phyloP scores from a whole-genome alignment of 2,888 invertebrate species.

The Heterodera filipjevi region DNA sequence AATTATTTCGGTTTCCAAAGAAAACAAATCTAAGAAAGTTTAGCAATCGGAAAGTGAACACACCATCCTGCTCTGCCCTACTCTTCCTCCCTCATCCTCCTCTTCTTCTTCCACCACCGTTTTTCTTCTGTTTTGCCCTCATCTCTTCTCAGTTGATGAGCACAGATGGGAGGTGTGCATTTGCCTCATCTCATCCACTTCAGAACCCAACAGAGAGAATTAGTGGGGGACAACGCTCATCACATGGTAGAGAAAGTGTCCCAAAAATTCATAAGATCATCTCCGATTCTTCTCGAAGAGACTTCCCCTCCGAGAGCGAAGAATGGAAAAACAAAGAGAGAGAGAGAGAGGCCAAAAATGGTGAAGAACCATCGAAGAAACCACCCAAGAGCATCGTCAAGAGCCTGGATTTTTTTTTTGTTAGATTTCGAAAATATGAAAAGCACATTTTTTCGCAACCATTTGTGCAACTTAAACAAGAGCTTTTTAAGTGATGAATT shows the following conservation, averaged over 20 bases:
- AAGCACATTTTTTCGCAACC: too few species aligned
- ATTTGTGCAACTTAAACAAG: not conserved
- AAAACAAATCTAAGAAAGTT: not conserved
- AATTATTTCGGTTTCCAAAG: too few species aligned
- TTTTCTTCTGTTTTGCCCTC: not conserved
- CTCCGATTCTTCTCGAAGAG: constrained; percentile 3
- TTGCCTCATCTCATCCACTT: constrained; percentile 10
- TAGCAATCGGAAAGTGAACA: constrained; percentile 13
- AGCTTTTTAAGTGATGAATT: not conserved
- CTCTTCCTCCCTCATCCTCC: constrained; percentile 2
- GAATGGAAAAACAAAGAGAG: constrained; percentile 2
- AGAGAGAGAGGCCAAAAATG: not conserved
- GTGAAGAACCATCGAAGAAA: constrained; percentile 12
- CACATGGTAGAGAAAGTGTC: not conserved
- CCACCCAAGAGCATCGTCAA: not conserved
- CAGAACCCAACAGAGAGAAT: constrained; percentile 17
- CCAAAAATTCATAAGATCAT: not conserved
- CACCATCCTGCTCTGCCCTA: constrained; percentile 1
- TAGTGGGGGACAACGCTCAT: not conserved
- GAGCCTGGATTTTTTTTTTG: not conserved
- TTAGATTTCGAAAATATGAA: not conserved
- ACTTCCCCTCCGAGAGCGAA: constrained; percentile 13
- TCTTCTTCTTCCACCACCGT: constrained; percentile 1
- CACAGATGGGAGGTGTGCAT: not conserved
- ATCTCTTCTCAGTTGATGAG: constrained; percentile 15